These are phyloP conservation scores for Agriopis leucophaearia DNA, from an alignment of 2,888 invertebrate species.

Conservation along the genomic window DNA sequence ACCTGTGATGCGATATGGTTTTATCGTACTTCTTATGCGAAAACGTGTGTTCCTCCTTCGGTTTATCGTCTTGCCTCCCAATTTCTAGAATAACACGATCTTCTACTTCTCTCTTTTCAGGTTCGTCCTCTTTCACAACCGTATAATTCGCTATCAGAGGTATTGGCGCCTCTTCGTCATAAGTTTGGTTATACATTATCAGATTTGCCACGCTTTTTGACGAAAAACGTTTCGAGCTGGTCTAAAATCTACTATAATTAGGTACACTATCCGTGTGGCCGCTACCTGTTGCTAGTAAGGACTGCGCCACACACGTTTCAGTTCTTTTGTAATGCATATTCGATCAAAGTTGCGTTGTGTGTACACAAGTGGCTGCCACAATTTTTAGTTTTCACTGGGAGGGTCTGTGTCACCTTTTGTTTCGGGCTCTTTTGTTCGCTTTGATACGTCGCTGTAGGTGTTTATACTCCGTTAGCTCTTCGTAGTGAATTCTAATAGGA, in stretches of 20 bases:
- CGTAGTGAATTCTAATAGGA: constrained; percentile 44
- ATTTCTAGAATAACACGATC: constrained; percentile 82
- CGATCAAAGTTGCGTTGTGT: constrained; percentile 79
- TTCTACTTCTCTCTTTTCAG: constrained; percentile 68
- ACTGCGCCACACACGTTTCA: constrained; percentile 78
- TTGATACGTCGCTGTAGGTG: constrained; percentile 47
- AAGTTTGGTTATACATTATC: constrained; percentile 72
- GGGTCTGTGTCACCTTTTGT: constrained; percentile 57
- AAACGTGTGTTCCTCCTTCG: constrained; percentile 77
- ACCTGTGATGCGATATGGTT: constrained; percentile 80
- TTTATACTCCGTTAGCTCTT: constrained; percentile 34
- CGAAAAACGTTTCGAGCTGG: constrained; percentile 25
- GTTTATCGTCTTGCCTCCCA: constrained; percentile 79
- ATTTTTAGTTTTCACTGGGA: constrained; percentile 70
- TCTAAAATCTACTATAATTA: constrained; percentile 16
- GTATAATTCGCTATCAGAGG: constrained; percentile 78
- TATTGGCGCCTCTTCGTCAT: constrained; percentile 74
- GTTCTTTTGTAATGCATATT: constrained; percentile 83
- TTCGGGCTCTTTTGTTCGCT: constrained; percentile 56
- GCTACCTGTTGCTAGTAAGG: constrained; percentile 63
- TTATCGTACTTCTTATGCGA: constrained; percentile 85
- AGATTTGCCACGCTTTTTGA: constrained; percentile 26
- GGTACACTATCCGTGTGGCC: constrained; percentile 53
- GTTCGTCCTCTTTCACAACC: constrained; percentile 70
- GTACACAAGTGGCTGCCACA: constrained; percentile 79